Percentiles rank a stretch among this genome's conserved stretches.
Evolutionary conservation across 2,888 invertebrate genomes (phyloP).

Genomic region (Tipula confusa): DNA sequence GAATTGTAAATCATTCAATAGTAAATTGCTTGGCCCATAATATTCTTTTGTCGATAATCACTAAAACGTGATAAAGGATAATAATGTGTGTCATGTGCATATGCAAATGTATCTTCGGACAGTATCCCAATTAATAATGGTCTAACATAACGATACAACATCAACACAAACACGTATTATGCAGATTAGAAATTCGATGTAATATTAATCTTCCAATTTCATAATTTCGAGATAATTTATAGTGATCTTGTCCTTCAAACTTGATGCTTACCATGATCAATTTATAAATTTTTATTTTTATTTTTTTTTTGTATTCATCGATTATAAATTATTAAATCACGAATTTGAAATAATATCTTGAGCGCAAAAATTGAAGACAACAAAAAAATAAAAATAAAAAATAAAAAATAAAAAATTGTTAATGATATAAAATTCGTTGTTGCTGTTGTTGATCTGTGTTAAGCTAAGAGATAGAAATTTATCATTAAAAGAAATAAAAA

Average conservation of each 20-base stretch:
- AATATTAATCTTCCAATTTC: neutral
- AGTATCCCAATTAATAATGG: neutral
- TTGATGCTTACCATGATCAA: slow-evolving; percentile 14
- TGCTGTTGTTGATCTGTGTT: neutral
- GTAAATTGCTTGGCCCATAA: no score
- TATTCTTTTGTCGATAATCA: no score
- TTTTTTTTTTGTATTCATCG: neutral
- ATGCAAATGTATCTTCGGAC: neutral
- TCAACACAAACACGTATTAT: neutral
- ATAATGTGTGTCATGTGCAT: neutral
- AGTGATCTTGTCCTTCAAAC: slow-evolving; percentile 12
- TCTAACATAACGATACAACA: neutral
- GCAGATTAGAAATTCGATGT: neutral
- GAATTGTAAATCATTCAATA: no score
- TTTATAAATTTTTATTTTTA: neutral
- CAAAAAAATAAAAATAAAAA: no score
- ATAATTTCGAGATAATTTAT: slow-evolving; percentile 8
- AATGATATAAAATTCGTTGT: neutral
- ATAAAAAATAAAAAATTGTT: no score
- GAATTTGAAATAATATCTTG: slow-evolving; percentile 20
- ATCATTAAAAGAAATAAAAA: neutral
- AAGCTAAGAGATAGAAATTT: slow-evolving; percentile 3
- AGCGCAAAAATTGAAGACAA: neutral
- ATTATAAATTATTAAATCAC: slow-evolving; percentile 13
- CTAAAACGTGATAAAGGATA: neutral